Evolutionary conservation across 2,888 invertebrate species (phyloP).

Genomic region (Hyles lineata): DNA sequence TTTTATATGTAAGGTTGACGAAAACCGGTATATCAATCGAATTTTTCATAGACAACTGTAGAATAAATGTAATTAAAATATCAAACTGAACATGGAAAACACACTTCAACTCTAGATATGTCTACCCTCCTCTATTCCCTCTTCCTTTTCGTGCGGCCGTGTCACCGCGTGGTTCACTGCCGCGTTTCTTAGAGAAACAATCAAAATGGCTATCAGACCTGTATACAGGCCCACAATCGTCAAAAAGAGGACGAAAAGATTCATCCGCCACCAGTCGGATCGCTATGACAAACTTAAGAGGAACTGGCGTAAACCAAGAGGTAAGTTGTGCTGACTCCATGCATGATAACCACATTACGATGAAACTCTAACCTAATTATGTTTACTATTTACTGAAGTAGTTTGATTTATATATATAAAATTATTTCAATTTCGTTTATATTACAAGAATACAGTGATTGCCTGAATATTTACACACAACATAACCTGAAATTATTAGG

Average conservation of each 20-base stretch:
- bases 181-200: constrained; percentile 73
- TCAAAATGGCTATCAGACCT: constrained; percentile 94
- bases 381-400: not conserved
- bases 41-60: constrained; percentile 44
- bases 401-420: not conserved
- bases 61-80: not conserved
- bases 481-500: constrained; percentile 12
- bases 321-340: constrained; percentile 57
- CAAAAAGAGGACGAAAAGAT: constrained; percentile 99
- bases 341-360: constrained; percentile 36
- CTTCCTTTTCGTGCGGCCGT: constrained; percentile 83
- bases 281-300: constrained; percentile 97
- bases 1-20: not conserved
- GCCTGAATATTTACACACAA: constrained; percentile 18
- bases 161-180: constrained; percentile 84
- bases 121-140: constrained; percentile 73
- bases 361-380: not conserved
- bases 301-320: constrained; percentile 99
- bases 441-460: not conserved
- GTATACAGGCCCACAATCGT: constrained; percentile 95
- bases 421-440: not conserved
- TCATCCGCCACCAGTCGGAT: constrained; percentile 99
- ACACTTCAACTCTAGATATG: constrained; percentile 66
- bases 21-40: constrained; percentile 15
- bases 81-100: constrained; percentile 44